A percentile compares a stretch with the other conserved stretches of the same genome.
Evolutionary conservation across 1,140 invertebrate species (phyloP).

Genomic region (Bacillus rossius): DNA sequence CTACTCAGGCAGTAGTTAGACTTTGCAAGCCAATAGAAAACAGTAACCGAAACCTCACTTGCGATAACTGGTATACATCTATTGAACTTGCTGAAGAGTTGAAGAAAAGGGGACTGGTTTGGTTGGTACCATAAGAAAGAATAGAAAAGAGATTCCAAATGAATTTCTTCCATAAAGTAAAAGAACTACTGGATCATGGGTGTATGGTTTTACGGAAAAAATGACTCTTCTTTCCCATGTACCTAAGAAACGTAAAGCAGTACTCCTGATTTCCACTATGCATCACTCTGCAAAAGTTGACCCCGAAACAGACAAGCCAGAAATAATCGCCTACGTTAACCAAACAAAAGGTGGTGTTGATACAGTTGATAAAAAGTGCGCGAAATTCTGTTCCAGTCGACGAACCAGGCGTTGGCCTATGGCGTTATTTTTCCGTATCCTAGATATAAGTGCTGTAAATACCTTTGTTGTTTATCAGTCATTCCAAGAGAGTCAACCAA

Average conservation of each 20-base stretch:
- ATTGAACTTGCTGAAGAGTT: no score
- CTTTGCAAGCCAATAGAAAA: no score
- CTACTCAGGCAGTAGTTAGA: no score
- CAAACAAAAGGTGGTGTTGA: conserved; percentile 40
- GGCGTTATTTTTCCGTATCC: conserved; percentile 27
- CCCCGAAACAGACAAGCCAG: background rate
- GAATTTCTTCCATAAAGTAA: no score
- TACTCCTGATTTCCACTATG: conserved; percentile 14
- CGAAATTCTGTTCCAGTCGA: conserved; percentile 29
- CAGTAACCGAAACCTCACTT: no score
- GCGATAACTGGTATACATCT: no score
- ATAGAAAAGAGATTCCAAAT: no score
- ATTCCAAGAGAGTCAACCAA: conserved; percentile 6
- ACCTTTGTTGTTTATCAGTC: conserved; percentile 8
- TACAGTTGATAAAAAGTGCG: conserved; percentile 40
- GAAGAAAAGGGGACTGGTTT: no score
- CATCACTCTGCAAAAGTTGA: conserved; percentile 7
- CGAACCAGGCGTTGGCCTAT: conserved; percentile 31
- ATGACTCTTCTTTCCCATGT: conserved; percentile 18
- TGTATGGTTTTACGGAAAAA: conserved; percentile 19
- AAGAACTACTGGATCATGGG: background rate
- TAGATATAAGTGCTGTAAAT: conserved; percentile 27
- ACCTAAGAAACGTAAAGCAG: conserved; percentile 21
- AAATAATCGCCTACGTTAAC: conserved; percentile 37
- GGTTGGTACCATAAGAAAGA: no score